Evolutionary conservation across 2,888 invertebrate species (phyloP).

Genomic region (Thysanoteuthis rhombus): DNA sequence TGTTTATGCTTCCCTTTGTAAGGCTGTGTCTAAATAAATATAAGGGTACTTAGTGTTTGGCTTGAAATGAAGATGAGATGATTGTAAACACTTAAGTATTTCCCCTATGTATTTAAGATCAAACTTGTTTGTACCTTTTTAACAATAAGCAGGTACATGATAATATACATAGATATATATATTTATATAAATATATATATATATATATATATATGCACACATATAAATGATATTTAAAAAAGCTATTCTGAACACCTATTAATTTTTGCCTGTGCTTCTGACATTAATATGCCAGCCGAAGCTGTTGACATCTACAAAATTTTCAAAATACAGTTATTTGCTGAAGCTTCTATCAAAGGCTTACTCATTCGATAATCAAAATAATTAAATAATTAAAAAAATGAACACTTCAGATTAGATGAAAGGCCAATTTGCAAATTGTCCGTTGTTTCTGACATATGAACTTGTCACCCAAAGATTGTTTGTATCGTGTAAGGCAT

Average conservation of each 20-base stretch:
- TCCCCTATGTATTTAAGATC: no score
- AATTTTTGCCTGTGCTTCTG: neutral
- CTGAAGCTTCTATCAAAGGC: neutral
- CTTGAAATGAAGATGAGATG: no score
- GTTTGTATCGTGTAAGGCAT: neutral
- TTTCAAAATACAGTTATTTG: neutral
- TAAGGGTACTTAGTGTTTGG: no score
- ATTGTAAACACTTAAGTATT: no score
- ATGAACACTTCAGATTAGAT: neutral
- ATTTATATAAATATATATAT: neutral
- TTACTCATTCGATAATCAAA: neutral
- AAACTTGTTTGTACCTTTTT: no score
- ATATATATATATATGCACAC: neutral
- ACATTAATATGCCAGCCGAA: neutral
- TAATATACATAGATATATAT: neutral
- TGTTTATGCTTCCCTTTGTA: no score
- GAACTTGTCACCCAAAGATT: neutral
- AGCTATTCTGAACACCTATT: neutral
- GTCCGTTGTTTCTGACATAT: neutral
- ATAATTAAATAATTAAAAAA: conserved; percentile 12
- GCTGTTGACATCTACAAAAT: neutral
- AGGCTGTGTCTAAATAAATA: no score
- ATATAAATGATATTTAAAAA: neutral
- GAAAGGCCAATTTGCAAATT: conserved; percentile 12
- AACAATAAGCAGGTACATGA: neutral